phyloP scores from a whole-genome alignment of 2,888 invertebrate genomes.

The Ceriagrion tenellum region DNA sequence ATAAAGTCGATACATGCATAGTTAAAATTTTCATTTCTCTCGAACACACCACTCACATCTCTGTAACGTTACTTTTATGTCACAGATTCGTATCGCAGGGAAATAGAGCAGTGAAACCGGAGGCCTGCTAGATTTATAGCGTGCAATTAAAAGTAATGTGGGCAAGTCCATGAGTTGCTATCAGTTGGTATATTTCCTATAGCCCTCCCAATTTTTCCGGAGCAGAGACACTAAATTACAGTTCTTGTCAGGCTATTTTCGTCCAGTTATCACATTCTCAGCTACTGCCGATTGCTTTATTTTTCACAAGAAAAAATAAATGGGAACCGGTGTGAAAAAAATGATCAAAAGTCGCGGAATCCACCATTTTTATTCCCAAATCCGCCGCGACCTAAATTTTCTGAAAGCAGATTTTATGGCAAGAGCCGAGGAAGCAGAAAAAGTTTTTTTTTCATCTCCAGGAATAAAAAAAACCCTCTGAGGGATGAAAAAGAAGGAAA shows the following conservation, averaged over 20 bases:
- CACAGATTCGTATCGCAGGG: no score
- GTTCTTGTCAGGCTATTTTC: neutral
- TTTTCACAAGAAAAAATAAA: neutral
- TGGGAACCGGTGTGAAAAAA: neutral
- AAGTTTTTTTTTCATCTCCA: neutral
- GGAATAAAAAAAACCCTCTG: neutral
- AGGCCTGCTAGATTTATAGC: neutral
- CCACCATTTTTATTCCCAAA: neutral
- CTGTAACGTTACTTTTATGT: neutral
- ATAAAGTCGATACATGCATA: neutral
- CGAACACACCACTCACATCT: neutral
- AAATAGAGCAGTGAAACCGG: neutral
- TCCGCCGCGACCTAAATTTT: slow-evolving; percentile 17
- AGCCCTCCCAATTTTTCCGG: neutral
- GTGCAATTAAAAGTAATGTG: neutral
- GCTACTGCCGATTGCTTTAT: neutral
- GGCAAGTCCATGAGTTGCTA: neutral
- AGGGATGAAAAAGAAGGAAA: neutral
- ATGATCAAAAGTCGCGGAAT: slow-evolving; percentile 4
- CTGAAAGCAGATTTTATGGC: slow-evolving; percentile 46
- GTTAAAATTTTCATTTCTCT: neutral
- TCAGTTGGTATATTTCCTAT: neutral
- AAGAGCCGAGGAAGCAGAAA: slow-evolving; percentile 2
- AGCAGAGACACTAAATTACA: neutral
- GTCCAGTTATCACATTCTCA: slow-evolving; percentile 11